phyloP scores from a whole-genome alignment of 2,113 vertebrate genomes.

The Recurvirostra avosetta region DNA sequence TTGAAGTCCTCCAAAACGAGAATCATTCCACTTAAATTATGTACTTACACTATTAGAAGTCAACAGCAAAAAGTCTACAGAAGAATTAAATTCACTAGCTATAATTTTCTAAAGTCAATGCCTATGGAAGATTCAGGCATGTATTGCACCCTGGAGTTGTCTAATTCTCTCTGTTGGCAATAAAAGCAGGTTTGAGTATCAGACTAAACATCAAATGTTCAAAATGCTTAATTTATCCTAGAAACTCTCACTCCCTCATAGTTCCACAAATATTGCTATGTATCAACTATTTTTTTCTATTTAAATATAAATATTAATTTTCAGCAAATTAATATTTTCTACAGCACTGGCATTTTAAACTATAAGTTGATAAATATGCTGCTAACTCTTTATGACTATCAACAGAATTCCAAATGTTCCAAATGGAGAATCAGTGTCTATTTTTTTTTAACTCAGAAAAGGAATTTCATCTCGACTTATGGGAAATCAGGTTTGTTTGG shows the following conservation, averaged over 20 bases:
- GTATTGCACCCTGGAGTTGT: background rate
- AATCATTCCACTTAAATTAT: background rate
- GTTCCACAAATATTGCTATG: background rate
- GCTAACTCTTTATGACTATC: background rate
- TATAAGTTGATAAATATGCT: background rate
- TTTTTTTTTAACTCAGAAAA: background rate
- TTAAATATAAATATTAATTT: background rate
- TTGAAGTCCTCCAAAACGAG: background rate
- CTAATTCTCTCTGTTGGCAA: background rate
- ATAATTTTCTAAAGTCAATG: background rate
- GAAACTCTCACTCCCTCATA: background rate
- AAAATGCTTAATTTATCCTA: background rate
- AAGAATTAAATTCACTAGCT: background rate
- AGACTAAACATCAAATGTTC: background rate
- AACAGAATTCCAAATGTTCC: background rate
- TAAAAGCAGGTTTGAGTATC: background rate
- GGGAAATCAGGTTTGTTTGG: background rate
- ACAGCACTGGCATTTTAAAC: background rate
- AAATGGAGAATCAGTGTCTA: background rate
- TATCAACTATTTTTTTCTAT: background rate
- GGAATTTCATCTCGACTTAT: fast-evolving
- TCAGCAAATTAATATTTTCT: background rate
- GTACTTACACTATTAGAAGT: background rate
- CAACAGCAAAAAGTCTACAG: background rate
- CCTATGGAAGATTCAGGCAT: background rate